Evolutionary conservation across 2,888 invertebrate genomes (phyloP), one percentile per base, ranked within the genome.

Genomic region (Erebia epiphron): DNA sequence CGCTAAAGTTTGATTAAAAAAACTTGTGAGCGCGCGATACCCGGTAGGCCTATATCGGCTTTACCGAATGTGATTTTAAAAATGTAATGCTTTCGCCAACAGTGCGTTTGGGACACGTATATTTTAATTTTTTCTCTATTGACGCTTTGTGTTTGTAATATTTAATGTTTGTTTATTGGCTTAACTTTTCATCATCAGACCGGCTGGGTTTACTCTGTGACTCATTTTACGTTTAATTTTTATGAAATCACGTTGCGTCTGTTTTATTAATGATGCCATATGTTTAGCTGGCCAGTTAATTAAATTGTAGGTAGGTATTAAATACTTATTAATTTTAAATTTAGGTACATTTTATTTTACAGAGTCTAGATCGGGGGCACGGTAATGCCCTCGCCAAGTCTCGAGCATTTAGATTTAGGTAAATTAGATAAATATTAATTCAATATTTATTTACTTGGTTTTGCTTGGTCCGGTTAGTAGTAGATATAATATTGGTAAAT

Each of bases 1-100:
- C 90, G 92, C 88, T 88, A 90, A 93, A 93, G 92, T 93, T 93
- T 89, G 91, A 93, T 93, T 93, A 92, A 93, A 93, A 83, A 92
- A 89, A 60, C 60, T 67, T 84, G 80, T 87, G 18, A 13, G 88
- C 83, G 77, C 75, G 83, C 82, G 82, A 75, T 78, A 82, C 80
- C 82, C 85, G 84, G 85, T 93, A 93, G 93, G 93, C 93, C 93
- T 92, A 93, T 88, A 88, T 88, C 80, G 79, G 79, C 81, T 82
- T 83, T 82, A 83, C 80, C 77, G 84, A 86, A 91, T 88, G 87
- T 84, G 89, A 86, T 89, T 91, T 91, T 89, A 90, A 93, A 92
- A 92, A 92, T 90, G 86, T 91, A 92, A 93, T 90, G 89, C 84
- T 79, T 79, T 77, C 77, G 78, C 81, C 79, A 83, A 91, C 81